Percentiles rank a stretch among this genome's conserved stretches.
These are phyloP conservation scores for Accipiter cooperii DNA, from an alignment of 2,113 vertebrate genomes.

Conservation along the genomic window DNA sequence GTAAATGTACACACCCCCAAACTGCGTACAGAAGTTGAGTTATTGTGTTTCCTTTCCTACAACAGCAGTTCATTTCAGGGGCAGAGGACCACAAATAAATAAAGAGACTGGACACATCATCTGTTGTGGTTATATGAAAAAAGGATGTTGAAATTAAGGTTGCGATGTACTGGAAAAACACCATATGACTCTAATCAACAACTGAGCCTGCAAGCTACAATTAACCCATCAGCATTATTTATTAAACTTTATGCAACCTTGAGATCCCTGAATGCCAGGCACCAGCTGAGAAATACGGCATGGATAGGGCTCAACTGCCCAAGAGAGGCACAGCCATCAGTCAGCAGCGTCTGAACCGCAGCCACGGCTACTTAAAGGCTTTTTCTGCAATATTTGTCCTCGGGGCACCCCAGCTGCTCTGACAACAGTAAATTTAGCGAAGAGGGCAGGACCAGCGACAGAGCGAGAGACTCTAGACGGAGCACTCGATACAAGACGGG, in stretches of 20 bases:
- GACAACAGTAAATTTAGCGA: background rate
- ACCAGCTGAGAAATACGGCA: background rate
- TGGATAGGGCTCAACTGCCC: rapidly evolving
- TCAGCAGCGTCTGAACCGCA: rapidly evolving
- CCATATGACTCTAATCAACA: conserved; percentile 50
- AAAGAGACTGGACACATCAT: background rate
- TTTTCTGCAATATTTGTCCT: rapidly evolving
- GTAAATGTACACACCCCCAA: background rate
- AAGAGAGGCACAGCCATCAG: background rate
- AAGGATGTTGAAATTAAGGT: conserved; percentile 35
- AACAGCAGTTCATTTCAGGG: background rate
- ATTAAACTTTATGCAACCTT: conserved; percentile 1
- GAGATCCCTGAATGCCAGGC: background rate
- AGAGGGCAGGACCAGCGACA: background rate
- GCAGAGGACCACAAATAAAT: background rate
- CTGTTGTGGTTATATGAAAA: background rate
- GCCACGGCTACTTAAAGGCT: background rate
- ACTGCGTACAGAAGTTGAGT: background rate
- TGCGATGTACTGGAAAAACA: conserved; percentile 31
- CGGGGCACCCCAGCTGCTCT: background rate
- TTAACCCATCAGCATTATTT: conserved; percentile 49
- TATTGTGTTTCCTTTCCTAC: background rate
- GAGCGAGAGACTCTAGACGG: background rate
- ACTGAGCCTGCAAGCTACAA: conserved; percentile 48
- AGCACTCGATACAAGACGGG: rapidly evolving